Conservation (phyloP, 2,797 vertebrate species). For the Enteromius unitaeniatus region DNA sequence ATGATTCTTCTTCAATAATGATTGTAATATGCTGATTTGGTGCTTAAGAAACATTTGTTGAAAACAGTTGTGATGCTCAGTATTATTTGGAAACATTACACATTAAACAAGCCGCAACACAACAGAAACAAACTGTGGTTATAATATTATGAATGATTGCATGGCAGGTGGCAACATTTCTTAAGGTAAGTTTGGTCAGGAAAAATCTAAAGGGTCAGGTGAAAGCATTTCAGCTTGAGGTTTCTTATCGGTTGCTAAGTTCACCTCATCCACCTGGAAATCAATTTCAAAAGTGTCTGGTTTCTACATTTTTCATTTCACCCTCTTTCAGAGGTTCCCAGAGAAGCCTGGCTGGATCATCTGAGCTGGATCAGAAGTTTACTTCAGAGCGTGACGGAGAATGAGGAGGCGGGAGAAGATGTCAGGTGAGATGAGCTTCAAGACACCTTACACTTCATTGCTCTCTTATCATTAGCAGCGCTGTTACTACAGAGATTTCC, state of each 20-base stretch:
- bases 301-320: conserved; percentile 25
- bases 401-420: conserved; percentile 66
- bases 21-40: neutral
- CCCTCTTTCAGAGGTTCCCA: conserved; percentile 73
- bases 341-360: conserved; percentile 73
- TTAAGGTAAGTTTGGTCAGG: neutral
- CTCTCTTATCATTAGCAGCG: conserved; percentile 1
- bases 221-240: neutral
- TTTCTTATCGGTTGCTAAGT: neutral
- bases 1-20: neutral
- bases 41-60: neutral
- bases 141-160: neutral
- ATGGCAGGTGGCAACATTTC: neutral
- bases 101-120: neutral
- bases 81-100: neutral
- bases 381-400: conserved; percentile 73
- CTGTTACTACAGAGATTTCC: conserved; percentile 1
- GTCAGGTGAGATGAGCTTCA: conserved; percentile 54
- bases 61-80: neutral
- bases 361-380: conserved; percentile 74
- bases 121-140: neutral
- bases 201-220: neutral
- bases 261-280: neutral
- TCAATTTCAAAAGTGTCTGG: conserved; percentile 1
- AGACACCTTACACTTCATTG: conserved; percentile 16